phyloP scores from a whole-genome alignment of 2,113 vertebrate genomes.

The Rhea americana region DNA sequence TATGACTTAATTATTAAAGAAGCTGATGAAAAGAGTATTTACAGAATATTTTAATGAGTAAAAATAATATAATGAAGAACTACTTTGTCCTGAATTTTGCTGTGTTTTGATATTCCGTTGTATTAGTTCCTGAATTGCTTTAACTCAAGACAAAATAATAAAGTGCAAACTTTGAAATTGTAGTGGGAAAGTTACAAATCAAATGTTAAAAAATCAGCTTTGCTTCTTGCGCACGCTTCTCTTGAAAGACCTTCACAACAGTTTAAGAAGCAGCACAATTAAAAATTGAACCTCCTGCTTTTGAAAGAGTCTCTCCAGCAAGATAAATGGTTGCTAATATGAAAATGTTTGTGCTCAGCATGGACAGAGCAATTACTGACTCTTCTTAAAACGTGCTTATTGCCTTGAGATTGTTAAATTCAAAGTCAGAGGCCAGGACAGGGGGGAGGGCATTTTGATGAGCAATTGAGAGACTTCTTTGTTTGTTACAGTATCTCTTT shows the following conservation, averaged over 20 bases:
- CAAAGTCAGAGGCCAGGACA: neutral
- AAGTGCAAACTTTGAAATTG: neutral
- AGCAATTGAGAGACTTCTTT: neutral
- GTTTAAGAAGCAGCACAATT: neutral
- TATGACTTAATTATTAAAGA: neutral
- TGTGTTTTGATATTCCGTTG: neutral
- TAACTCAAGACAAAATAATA: no score
- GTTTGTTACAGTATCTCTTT: neutral
- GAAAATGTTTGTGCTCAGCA: neutral
- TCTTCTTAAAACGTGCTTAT: neutral
- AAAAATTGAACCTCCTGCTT: neutral
- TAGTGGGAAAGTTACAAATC: neutral
- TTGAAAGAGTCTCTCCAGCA: neutral
- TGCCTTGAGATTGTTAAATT: neutral
- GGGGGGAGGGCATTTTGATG: no score
- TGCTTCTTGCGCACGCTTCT: neutral
- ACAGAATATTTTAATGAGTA: fast-evolving
- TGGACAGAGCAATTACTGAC: neutral
- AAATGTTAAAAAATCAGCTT: no score
- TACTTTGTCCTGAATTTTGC: neutral
- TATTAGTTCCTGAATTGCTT: neutral
- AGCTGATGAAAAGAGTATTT: neutral
- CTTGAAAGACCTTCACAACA: neutral
- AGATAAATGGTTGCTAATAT: neutral
- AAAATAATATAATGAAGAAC: neutral